Evolutionary conservation across 1,140 invertebrate species (phyloP).

Genomic region (Lepeophtheirus salmonis): DNA sequence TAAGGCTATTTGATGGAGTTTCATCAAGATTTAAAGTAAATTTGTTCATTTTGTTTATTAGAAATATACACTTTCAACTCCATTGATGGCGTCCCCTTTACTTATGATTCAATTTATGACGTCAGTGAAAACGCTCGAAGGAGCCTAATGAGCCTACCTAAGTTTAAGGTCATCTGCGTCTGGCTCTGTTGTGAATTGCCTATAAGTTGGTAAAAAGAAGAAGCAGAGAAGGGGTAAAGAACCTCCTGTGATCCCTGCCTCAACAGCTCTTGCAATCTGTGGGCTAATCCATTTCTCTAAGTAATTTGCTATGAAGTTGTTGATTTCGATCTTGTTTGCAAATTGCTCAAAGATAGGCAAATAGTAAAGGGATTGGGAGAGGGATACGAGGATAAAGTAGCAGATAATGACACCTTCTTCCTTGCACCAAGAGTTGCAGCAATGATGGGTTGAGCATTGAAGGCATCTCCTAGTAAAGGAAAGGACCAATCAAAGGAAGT

Average conservation of each 20-base stretch:
- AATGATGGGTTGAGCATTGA: constrained; percentile 1
- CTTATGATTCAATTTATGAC: no score
- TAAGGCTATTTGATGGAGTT: no score
- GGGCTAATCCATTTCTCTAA: neutral
- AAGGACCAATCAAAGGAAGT: neutral
- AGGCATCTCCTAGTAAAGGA: neutral
- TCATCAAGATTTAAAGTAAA: no score
- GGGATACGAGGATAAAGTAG: neutral
- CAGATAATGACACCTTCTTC: constrained; percentile 1
- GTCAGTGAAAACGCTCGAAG: no score
- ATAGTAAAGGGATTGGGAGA: neutral
- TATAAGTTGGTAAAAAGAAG: neutral
- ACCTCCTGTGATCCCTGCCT: neutral
- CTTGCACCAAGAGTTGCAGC: constrained; percentile 11
- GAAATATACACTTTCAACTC: no score
- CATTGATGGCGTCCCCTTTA: no score
- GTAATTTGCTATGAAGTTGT: neutral
- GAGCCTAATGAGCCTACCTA: no score
- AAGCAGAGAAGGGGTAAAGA: constrained; percentile 19
- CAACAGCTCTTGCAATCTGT: neutral
- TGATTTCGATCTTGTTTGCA: neutral
- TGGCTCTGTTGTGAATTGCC: no score
- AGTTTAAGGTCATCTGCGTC: no score
- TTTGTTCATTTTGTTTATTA: no score
- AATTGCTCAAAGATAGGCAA: neutral